Conservation (phyloP, 2,113 vertebrate species). For the Neogobius melanostomus region DNA sequence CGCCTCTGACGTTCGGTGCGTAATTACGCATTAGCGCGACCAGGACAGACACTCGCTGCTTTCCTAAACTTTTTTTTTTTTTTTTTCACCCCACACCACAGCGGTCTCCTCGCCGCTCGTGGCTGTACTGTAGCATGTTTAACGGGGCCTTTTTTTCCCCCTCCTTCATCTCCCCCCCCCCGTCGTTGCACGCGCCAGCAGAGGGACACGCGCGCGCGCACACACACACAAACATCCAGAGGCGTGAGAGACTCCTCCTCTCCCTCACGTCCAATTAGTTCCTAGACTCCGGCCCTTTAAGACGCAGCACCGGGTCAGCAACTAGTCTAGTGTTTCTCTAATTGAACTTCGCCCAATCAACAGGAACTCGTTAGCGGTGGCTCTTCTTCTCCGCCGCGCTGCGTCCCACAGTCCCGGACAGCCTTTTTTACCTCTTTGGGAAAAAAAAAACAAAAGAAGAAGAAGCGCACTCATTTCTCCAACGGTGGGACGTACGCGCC, state of each 20-base stretch:
- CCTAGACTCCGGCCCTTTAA: slow-evolving; percentile 82
- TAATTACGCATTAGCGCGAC: slow-evolving; percentile 60
- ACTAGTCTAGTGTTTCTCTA: slow-evolving; percentile 80
- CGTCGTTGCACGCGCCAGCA: slow-evolving; percentile 58
- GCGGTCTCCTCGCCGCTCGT: slow-evolving; percentile 36
- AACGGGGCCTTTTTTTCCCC: slow-evolving; percentile 37
- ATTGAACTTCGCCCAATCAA: slow-evolving; percentile 84
- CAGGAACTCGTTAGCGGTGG: slow-evolving; percentile 82
- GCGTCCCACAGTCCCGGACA: slow-evolving; percentile 35
- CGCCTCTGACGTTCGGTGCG: slow-evolving; percentile 31
- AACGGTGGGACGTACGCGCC: slow-evolving; percentile 49
- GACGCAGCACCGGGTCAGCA: slow-evolving; percentile 81
- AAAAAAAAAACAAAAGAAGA: neutral
- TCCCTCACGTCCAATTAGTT: slow-evolving; percentile 82
- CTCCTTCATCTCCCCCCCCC: no score
- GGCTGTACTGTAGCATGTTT: slow-evolving; percentile 48
- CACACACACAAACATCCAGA: slow-evolving; percentile 69
- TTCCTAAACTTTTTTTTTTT: slow-evolving; percentile 20
- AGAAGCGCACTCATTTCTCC: slow-evolving; percentile 43
- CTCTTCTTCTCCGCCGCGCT: slow-evolving; percentile 65
- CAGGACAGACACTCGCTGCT: slow-evolving; percentile 15
- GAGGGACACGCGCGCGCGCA: slow-evolving; percentile 72
- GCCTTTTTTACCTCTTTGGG: slow-evolving; percentile 56
- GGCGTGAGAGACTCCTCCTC: slow-evolving; percentile 82
- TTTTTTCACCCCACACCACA: neutral